Conservation (phyloP, 2,888 invertebrate species). For the Athalia rosae region DNA sequence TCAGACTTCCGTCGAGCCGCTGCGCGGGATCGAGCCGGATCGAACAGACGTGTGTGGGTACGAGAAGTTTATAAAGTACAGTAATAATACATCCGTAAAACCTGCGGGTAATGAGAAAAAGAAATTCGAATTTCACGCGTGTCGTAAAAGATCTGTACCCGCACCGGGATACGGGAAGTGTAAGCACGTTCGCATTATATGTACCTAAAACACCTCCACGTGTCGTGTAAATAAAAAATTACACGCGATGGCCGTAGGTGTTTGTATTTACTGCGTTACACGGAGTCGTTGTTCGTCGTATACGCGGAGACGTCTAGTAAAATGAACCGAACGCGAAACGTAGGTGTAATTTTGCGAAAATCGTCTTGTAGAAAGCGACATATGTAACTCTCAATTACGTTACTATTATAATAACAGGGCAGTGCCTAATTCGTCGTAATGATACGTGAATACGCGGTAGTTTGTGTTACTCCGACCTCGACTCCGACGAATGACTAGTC, state of each 20-base stretch:
- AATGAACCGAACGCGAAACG: slow-evolving; percentile 10
- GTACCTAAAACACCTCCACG: no score
- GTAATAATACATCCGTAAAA: background rate
- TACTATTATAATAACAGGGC: background rate
- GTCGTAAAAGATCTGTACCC: background rate
- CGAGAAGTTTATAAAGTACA: background rate
- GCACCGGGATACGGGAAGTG: slow-evolving; percentile 21
- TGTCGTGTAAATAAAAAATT: no score
- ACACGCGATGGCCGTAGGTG: no score
- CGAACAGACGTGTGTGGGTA: background rate
- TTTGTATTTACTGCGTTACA: no score
- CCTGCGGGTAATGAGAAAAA: background rate
- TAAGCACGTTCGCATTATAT: background rate
- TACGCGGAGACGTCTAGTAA: background rate
- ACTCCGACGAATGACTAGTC: background rate
- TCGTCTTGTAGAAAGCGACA: slow-evolving; percentile 34
- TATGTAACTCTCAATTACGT: slow-evolving; percentile 30
- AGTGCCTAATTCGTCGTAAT: slow-evolving; percentile 22
- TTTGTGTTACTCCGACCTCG: background rate
- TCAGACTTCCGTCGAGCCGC: background rate
- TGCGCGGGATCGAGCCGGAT: background rate
- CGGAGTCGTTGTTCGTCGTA: background rate
- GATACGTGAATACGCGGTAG: background rate
- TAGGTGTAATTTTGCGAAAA: slow-evolving; percentile 15
- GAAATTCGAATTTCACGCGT: slow-evolving; percentile 3